These are phyloP conservation scores for Harpalus rubripes DNA, from an alignment of 2,888 invertebrate species.

Conservation along the genomic window DNA sequence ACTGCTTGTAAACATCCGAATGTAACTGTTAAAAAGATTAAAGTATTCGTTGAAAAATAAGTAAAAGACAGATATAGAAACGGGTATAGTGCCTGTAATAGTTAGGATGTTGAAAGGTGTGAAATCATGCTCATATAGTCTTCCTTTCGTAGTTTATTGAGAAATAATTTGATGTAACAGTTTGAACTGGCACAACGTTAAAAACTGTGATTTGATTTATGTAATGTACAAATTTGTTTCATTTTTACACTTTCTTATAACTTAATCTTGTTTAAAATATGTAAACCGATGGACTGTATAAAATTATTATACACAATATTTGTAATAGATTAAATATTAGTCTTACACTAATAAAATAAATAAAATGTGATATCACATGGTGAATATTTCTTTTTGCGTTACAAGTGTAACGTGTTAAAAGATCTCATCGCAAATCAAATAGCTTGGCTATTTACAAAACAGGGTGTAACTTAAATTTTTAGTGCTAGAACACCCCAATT, in stretches of 20 bases:
- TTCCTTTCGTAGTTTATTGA: constrained; percentile 55
- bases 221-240: constrained; percentile 61
- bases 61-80: background rate
- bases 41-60: background rate
- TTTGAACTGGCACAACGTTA: constrained; percentile 64
- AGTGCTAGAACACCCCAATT: constrained; percentile 22
- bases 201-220: constrained; percentile 64
- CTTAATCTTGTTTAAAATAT: constrained; percentile 48
- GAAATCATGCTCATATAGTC: constrained; percentile 55
- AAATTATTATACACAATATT: constrained; percentile 64
- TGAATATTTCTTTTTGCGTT: constrained; percentile 53
- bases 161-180: constrained; percentile 53
- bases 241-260: constrained; percentile 60
- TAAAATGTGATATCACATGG: constrained; percentile 64
- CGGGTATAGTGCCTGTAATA: background rate
- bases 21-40: too few species aligned
- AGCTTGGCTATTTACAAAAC: constrained; percentile 52
- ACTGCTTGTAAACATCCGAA: too few species aligned
- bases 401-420: constrained; percentile 21
- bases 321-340: constrained; percentile 61
- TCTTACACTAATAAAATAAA: constrained; percentile 66
- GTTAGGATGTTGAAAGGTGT: background rate
- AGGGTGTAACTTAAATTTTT: constrained; percentile 32
- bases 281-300: constrained; percentile 61
- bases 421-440: constrained; percentile 36